Conservation (phyloP, 2,797 vertebrate genomes). For the Setipinna tenuifilis region DNA sequence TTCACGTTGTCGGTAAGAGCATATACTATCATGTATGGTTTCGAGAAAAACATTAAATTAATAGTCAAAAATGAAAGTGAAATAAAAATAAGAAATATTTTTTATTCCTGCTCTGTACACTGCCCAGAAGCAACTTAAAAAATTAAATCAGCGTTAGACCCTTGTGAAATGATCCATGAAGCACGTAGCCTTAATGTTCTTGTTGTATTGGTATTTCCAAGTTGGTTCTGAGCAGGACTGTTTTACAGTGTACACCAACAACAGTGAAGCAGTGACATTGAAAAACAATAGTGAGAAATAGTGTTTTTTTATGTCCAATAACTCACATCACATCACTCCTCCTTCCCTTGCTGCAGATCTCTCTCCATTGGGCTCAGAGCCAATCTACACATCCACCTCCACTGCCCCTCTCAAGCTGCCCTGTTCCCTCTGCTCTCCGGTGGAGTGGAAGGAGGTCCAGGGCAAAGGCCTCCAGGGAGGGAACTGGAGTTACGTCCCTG, state of each 20-base stretch:
- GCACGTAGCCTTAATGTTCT: no score
- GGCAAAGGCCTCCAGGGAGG: slow-evolving; percentile 30
- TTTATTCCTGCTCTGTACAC: no score
- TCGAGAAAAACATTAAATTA: no score
- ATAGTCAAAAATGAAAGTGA: no score
- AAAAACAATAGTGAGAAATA: neutral
- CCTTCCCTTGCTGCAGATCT: slow-evolving; percentile 60
- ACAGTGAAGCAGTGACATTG: no score
- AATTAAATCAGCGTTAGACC: no score
- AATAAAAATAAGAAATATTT: no score
- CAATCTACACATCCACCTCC: slow-evolving; percentile 55
- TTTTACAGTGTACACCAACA: no score
- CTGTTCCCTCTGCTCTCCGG: slow-evolving; percentile 50
- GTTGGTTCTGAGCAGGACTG: no score
- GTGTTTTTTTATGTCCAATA: neutral
- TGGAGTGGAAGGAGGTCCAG: slow-evolving; percentile 56
- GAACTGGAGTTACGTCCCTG: slow-evolving; percentile 61
- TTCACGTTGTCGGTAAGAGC: slow-evolving; percentile 68
- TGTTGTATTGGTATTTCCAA: no score
- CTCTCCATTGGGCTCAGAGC: neutral
- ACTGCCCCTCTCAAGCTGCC: slow-evolving; percentile 44
- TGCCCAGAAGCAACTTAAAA: no score
- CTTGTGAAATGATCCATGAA: no score
- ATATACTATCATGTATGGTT: neutral
- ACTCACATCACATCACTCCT: slow-evolving; percentile 1